These are phyloP conservation scores for Grapholita molesta DNA, from an alignment of 1,140 invertebrate species.

Conservation along the genomic window DNA sequence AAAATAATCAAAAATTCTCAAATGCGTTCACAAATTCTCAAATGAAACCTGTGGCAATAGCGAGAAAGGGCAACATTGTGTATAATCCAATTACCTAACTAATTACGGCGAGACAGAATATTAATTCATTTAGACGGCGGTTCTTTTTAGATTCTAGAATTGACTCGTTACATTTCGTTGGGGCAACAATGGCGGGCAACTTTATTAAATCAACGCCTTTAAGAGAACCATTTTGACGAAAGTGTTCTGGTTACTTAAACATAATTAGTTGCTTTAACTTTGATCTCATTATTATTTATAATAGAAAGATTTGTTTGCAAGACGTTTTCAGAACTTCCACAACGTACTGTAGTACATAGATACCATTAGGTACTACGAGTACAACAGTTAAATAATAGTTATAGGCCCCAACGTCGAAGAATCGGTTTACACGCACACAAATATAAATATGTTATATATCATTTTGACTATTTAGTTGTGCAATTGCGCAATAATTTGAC, in stretches of 20 bases:
- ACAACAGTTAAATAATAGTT: not conserved
- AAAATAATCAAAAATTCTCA: not conserved
- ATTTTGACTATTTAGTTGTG: no score
- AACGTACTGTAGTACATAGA: not conserved
- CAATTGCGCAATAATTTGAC: no score
- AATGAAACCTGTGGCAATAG: not conserved
- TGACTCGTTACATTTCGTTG: slow-evolving; percentile 7
- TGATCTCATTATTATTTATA: not conserved
- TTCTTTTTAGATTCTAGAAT: slow-evolving; percentile 4
- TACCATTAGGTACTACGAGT: no score
- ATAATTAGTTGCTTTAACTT: not conserved
- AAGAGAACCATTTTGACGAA: not conserved
- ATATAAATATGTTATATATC: no score
- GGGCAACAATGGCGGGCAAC: not conserved
- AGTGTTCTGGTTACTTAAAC: not conserved
- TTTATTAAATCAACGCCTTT: slow-evolving; percentile 3
- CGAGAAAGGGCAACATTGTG: not conserved
- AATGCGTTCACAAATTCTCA: no score
- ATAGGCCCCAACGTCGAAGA: not conserved
- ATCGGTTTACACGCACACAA: no score
- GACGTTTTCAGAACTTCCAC: not conserved
- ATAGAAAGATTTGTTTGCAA: not conserved
- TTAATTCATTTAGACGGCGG: slow-evolving; percentile 5
- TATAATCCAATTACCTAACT: slow-evolving; percentile 8
- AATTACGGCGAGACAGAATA: slow-evolving; percentile 1